These are phyloP conservation scores for Malaclemys terrapin DNA, from an alignment of 2,113 vertebrate species.

Conservation along the genomic window DNA sequence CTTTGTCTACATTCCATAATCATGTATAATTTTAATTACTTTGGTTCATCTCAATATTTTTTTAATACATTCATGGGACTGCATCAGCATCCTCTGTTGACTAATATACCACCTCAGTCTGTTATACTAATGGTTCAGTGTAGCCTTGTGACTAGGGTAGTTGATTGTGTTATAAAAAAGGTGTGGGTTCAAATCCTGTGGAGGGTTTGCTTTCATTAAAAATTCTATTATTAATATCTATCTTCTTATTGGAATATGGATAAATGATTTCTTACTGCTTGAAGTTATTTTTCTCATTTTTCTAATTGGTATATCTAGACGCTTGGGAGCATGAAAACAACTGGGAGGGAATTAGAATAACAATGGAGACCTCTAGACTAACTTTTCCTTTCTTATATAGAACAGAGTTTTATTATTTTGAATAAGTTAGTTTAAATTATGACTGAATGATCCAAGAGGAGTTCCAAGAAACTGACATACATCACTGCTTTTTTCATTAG, in stretches of 20 bases:
- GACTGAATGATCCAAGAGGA: neutral
- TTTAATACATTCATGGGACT: constrained; percentile 66
- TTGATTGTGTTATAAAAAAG: constrained; percentile 15
- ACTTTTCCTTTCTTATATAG: neutral
- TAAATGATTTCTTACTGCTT: constrained; percentile 55
- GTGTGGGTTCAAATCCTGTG: constrained; percentile 43
- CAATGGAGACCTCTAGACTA: constrained; percentile 10
- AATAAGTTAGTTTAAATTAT: neutral
- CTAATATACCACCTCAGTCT: constrained; percentile 48
- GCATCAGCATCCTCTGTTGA: constrained; percentile 55
- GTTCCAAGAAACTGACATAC: neutral
- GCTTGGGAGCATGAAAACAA: constrained; percentile 16
- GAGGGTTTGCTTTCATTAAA: constrained; percentile 66
- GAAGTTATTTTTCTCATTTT: constrained; percentile 61
- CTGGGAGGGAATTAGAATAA: constrained; percentile 21
- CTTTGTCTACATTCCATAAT: constrained; percentile 34
- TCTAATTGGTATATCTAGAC: constrained; percentile 37
- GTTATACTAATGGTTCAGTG: constrained; percentile 21
- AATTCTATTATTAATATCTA: constrained; percentile 59
- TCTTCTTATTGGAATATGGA: constrained; percentile 21
- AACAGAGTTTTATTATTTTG: neutral
- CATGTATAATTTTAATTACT: constrained; percentile 69
- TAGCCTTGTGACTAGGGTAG: constrained; percentile 46
- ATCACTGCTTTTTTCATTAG: neutral
- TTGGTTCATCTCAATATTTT: constrained; percentile 58